Base-by-base conservation (phyloP, 2,113 vertebrate genomes). In the Anarrhichthys ocellatus region DNA sequence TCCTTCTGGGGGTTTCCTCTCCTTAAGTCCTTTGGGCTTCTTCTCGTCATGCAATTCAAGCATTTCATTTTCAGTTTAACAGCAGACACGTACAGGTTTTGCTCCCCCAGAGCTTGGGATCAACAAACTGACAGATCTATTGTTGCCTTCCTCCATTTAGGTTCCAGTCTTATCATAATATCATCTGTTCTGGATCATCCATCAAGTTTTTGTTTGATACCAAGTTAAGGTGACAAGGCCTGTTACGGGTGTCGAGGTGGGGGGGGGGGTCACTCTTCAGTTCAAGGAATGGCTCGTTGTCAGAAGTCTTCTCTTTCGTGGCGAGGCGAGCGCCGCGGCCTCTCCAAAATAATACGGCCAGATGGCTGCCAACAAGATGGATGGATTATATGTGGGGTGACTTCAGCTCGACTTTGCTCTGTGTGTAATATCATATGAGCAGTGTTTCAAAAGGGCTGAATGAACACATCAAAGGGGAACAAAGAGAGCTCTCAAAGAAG, bases 321-420 rank as follows among this genome's bases (percentile, higher is more conserved):
- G 91, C 73, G 36, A 87, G 74, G 78, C 84, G 64, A 90, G 84
- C 70, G 76, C 83, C 83, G 85, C 83, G 59, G 80, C 79, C 85
- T 84, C 87, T 90, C 78, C 81, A 78, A 92, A 93, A 93, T 95
- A 92, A 93, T 91, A 84, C 61, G 59, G 85, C 94, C 94, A 95
- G 94, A 94, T 94, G 94, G 93, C 94, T 95, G 94, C 93, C 94
- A 95, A 91, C 87, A 94, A 95, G 94, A 95, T 94, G 94, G 93
- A 96, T 95, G 94, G 93, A 93, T 93, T 94, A 93, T 94, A 95
- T 92, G 92, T 93, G 85, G 91, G 91, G 89, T 88, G 90, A 92
- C 92, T 93, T 90, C 70, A 64, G 90, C 91, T 90, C 85, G 88
- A 91, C 92, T 94, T 87, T 91, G 84, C 86, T 92, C 88, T 73